These are phyloP conservation scores for Enteromius radiatus DNA, from an alignment of 2,797 vertebrate species.

Conservation along the genomic window DNA sequence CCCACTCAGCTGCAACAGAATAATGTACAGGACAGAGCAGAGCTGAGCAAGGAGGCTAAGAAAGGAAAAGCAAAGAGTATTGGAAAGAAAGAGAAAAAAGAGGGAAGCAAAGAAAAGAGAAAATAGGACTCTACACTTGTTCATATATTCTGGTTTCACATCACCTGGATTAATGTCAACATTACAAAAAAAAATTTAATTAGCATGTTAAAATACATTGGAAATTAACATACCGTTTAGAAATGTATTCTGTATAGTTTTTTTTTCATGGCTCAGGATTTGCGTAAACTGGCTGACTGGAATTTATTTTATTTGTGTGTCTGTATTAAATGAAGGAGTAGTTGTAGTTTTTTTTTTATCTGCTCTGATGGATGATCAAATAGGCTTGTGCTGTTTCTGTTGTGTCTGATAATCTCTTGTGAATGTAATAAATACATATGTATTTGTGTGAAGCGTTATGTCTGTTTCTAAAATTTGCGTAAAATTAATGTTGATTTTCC, in stretches of 20 bases:
- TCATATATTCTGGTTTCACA: not conserved
- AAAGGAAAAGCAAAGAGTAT: constrained; percentile 55
- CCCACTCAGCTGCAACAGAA: constrained; percentile 65
- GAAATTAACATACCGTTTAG: too few relatives aligned
- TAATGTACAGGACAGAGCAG: constrained; percentile 58
- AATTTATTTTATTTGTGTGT: too few relatives aligned
- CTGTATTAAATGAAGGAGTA: too few relatives aligned
- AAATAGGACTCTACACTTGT: not conserved
- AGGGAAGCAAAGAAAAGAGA: constrained; percentile 47
- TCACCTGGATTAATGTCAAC: not conserved
- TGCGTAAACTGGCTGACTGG: too few relatives aligned
- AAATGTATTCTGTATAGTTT: too few relatives aligned
- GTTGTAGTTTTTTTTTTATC: not conserved
- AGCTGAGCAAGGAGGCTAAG: constrained; percentile 62
- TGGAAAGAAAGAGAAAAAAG: constrained; percentile 63
- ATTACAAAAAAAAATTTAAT: constrained; percentile 10
- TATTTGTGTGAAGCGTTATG: not conserved
- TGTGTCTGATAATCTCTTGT: constrained; percentile 14
- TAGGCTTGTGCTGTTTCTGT: not conserved
- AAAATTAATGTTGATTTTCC: not conserved
- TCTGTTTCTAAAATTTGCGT: not conserved
- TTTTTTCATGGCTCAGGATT: too few relatives aligned
- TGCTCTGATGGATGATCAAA: constrained; percentile 4
- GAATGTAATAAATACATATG: constrained; percentile 5
- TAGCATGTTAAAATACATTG: too few relatives aligned